Base-by-base conservation (phyloP, 2,113 vertebrate species). In the Oxyura jamaicensis region DNA sequence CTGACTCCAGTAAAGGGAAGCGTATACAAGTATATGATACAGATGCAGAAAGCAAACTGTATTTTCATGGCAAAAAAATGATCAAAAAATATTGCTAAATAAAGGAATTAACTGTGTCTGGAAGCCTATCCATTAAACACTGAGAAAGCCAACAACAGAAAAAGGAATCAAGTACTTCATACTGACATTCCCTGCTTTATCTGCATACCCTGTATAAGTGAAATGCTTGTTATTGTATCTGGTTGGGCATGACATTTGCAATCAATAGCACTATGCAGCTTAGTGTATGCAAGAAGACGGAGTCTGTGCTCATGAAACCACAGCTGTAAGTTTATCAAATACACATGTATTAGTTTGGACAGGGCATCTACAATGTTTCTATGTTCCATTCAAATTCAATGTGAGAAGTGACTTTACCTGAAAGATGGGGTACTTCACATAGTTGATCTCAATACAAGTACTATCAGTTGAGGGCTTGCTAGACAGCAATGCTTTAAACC, bases 361-460 rank as follows among this genome's bases (percentile, higher is more conserved):
- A 72, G 58, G 58, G 65, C 65, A 84, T 7, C 13, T 71, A 63
- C 0, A 1, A 65, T 39, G 52, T 7, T 91, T 35, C 26, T 85
- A 48, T 28, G 76, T 58, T 82, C 58, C 83, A 77, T 76, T 88
- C 41, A 84, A 90, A 90, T 71, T 52, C 48, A 50, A 5, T 1
- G 15, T 21, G 22, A 69, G 53, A 52, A 87, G 53, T 82, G 77
- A 72, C 39, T 84, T 97, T 98, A 99, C 99, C 99, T 99, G 99
- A 75, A 99, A 99, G 95, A 99, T 99, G 94, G 99, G 99, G 95
- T 99, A 99, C 98, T 99, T 99, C 94, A 99, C 99, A 16, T 99
- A 99, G 96, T 99, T 99, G 83, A 99, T 99, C 98, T 99, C 99
- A 94, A 99, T 99, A 96, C 99, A 99, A 33, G 99, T 99, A 97